Evolutionary conservation across 2,113 vertebrate species (phyloP), one percentile per base, ranked within the genome.

Genomic region (Himantopus leucocephalus): DNA sequence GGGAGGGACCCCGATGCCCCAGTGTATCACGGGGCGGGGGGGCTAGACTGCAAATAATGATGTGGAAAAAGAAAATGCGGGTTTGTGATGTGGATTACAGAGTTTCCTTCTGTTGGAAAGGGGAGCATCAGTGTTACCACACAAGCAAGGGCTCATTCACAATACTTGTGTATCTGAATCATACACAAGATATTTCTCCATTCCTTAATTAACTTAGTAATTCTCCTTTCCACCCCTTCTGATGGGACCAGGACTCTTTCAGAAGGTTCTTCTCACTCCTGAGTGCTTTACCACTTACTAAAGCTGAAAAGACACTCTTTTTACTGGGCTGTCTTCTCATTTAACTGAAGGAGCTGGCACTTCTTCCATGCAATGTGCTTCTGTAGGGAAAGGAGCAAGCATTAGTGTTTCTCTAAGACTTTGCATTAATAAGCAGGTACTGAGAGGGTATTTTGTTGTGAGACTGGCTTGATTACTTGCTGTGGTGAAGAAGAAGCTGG

Each of bases 41-140:
- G 18, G 19, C 55, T 16, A 9, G 23, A 1, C 34, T 78, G 89
- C 32, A 10, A 2, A 0, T 10, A 1, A 3, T 1, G 48, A 0
- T 4, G 32, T 22, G 59, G 14, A 14, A 63, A 5, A 10, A 11
- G 58, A 12, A 48, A 24, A 2, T 1, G 55, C 20, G 62, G 47
- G 34, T 12, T 52, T 22, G 4, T 5, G 43, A 1, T 7, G 39
- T 21, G 43, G 12, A 6, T 6, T 8, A 14, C 81, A 64, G 72
- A 64, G 72, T 6, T 60, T 10, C 43, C 37, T 24, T 5, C 22
- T 5, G 13, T 7, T 34, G 56, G 66, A 10, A 50, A 16, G 71
- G 67, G 58, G 13, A 52, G 17, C 3, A 0, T 13, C 22, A 5
- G 52, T 8, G 68, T 17, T 5, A 0, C 2, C 30, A 4, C 52